These are phyloP conservation scores for Psettodes erumei DNA, from an alignment of 2,113 vertebrate genomes.

Conservation along the genomic window DNA sequence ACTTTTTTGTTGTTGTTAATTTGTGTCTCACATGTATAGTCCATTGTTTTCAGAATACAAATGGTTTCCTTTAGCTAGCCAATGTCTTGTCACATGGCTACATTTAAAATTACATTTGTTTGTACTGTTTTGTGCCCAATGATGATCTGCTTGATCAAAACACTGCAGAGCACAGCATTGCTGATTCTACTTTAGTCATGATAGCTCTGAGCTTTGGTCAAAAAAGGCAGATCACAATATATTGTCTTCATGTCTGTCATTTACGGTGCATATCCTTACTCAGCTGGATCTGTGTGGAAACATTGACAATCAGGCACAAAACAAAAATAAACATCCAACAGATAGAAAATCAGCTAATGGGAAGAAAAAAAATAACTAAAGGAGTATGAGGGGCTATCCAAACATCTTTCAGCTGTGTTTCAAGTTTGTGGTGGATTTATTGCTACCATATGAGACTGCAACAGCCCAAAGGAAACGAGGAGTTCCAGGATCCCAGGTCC, in stretches of 20 bases:
- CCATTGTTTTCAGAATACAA: not conserved
- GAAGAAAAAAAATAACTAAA: slow-evolving; percentile 17
- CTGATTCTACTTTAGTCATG: not conserved
- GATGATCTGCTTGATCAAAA: not conserved
- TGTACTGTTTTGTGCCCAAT: not conserved
- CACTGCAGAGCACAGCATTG: not conserved
- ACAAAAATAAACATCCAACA: slow-evolving; percentile 38
- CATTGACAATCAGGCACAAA: slow-evolving; percentile 28
- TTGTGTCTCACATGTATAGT: no score
- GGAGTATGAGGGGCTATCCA: slow-evolving; percentile 41
- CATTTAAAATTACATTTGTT: not conserved
- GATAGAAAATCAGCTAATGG: slow-evolving; percentile 35
- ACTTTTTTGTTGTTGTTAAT: no score
- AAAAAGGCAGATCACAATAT: not conserved
- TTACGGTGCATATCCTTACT: not conserved
- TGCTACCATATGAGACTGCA: slow-evolving; percentile 66
- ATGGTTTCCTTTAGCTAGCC: not conserved
- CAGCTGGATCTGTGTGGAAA: slow-evolving; percentile 14
- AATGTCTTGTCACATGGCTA: not conserved
- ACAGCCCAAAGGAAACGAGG: slow-evolving; percentile 63
- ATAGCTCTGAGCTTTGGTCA: not conserved
- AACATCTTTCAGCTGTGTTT: slow-evolving; percentile 73
- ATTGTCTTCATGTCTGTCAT: not conserved
- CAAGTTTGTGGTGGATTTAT: slow-evolving; percentile 70
- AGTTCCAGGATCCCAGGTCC: slow-evolving; percentile 68